Evolutionary conservation across 2,113 vertebrate species (phyloP), one percentile per base, ranked within the genome.

Genomic region (Phyllopteryx taeniolatus): DNA sequence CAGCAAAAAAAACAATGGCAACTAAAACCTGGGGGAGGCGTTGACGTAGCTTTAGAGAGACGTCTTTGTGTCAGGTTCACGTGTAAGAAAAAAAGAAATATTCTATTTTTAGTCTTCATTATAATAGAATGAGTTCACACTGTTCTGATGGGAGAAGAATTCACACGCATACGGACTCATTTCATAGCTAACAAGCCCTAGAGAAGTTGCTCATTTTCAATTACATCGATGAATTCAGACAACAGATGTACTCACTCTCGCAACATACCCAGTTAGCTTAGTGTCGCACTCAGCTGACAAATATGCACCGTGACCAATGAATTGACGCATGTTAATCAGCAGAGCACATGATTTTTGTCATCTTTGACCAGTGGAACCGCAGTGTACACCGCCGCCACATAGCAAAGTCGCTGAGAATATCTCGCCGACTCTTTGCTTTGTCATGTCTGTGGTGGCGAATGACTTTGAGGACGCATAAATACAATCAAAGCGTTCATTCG

Each of bases 21-120:
- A 59, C 22, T 33, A 27, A 31, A 59, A 27, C 27, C 49, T 51
- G 17, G 49, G 5, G 56, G 22, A 59, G 11, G 22, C 22, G 22
- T 31, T 14, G 56, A 57, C 22, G 49, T 19, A 51, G 49, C 15
- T 51, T 54, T 10, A 56, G 53, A 6, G 53, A 51, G 27, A 61
- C 59, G 15, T 44, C 13, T 73, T 49, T 57, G 19, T 59, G 27
- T 61, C 22, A 67, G 57, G 22, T n/a, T 1, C 1, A 65, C 43
- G n/a, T 9, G 10, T 39, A 39, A 22, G 39, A 22, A 65, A 64
- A 53, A 27, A 68, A 51, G 31, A 33, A 20, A 2, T 70, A 69
- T 68, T 49, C 68, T 57, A 68, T 79, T 71, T 68, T 62, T 39
- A 70, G 42, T 39, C 59, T 70, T 39, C 70, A 47, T 42, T 3